These are phyloP conservation scores for Fukomys damarensis DNA, from an alignment of 2,113 vertebrate genomes.

Conservation along the genomic window DNA sequence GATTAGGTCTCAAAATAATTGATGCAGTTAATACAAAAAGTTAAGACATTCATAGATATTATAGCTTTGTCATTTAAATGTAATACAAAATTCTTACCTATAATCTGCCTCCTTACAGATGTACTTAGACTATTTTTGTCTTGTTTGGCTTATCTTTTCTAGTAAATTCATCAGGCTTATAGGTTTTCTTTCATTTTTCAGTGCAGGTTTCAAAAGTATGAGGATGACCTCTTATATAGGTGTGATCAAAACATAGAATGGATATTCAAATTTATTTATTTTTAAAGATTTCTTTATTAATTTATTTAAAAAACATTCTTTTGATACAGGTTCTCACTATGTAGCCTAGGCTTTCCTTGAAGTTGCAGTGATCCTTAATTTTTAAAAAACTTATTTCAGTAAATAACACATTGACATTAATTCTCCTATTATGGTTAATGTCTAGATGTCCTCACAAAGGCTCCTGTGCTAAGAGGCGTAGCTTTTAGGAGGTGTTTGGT, in stretches of 20 bases:
- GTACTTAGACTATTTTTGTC: not conserved
- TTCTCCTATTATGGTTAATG: not conserved
- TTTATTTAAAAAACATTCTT: not conserved
- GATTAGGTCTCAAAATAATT: not conserved
- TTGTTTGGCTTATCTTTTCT: not conserved
- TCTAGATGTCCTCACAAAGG: not conserved
- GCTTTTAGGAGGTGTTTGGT: not conserved
- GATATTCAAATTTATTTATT: not conserved
- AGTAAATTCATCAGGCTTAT: not conserved
- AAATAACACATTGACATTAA: not conserved
- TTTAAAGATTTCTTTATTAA: not conserved
- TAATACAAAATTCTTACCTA: not conserved
- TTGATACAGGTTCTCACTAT: not conserved
- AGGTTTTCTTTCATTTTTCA: slow-evolving; percentile 8
- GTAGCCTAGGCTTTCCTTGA: not conserved
- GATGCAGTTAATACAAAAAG: not conserved
- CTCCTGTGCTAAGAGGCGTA: not conserved
- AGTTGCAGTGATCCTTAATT: not conserved
- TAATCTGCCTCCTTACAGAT: not conserved
- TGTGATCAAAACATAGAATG: not conserved
- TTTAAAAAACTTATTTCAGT: not conserved
- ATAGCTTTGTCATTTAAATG: not conserved
- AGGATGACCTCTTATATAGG: not conserved
- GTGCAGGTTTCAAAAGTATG: not conserved
- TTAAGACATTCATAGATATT: not conserved